Evolutionary conservation across 2,888 invertebrate species (phyloP), one percentile per base, ranked within the genome.

Genomic region (Gryllus longicercus): DNA sequence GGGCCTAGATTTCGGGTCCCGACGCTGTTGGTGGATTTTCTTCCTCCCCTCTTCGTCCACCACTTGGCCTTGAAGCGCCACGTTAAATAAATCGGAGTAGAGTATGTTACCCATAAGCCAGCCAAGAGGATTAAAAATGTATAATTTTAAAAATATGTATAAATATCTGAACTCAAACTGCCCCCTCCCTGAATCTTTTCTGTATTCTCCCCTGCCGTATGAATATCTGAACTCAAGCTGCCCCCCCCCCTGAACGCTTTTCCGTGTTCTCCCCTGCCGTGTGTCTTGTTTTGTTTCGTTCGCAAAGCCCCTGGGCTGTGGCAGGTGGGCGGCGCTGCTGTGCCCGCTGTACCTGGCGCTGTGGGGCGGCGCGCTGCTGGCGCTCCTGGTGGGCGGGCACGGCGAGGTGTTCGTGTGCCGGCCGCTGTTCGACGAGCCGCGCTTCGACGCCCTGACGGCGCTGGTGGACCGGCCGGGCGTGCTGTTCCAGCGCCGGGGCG

Each of bases 341-440:
- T 90, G 91, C 84, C 84, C 92, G 79, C 86, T 90, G 75, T 91
- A 92, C 49, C 86, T 92, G 18, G 86, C 89, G 80, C 86, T 92
- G 79, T 93, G 93, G 93, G 85, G 87, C 51, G 86, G 91, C 82
- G 88, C 91, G 82, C 89, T 91, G 79, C 87, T 88, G 16, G 86
- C 90, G 16, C 90, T 93, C 82, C 87, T 92, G 51, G 85, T 92
- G 78, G 91, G 92, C 21, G 92, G 91, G 23, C 93, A 93, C 84
- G 91, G 91, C 21, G 91, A 93, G 87, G 90, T 91, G 80, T 90
- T 94, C 84, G 87, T 94, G 1, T 95, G 95, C 84, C 91, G 92
- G 80, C 92, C 94, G 0, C 87, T 95, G 75, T 92, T 93, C 88
- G 93, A 91, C 82, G 87, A 90, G 81, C 91, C 92, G 0, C 89